Evolutionary conservation across 1,140 invertebrate species (phyloP).

Genomic region (Chymomyza costata): DNA sequence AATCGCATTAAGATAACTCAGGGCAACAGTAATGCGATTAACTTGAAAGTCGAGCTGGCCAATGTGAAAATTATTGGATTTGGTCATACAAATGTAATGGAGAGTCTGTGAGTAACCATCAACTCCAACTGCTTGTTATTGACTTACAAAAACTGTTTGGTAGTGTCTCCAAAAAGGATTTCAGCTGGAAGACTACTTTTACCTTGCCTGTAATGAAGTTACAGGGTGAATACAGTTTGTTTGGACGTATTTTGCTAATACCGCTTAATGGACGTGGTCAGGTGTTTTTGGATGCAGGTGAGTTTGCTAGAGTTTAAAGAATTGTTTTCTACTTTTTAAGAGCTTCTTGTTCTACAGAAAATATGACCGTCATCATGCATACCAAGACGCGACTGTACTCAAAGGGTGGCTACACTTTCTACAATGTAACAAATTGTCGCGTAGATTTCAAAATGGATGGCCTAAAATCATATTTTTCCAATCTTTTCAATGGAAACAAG

Average conservation of each 20-base stretch:
- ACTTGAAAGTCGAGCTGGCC: slow-evolving; percentile 81
- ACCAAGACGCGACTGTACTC: slow-evolving; percentile 79
- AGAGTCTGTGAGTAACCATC: slow-evolving; percentile 79
- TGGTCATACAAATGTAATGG: slow-evolving; percentile 78
- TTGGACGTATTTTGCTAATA: slow-evolving; percentile 82
- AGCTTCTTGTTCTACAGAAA: slow-evolving; percentile 37
- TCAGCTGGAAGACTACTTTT: slow-evolving; percentile 81
- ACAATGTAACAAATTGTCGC: slow-evolving; percentile 78
- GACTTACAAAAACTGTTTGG: no score
- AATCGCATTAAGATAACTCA: slow-evolving; percentile 81
- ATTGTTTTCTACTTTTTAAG: no score
- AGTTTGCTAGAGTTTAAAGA: no score
- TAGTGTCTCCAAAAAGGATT: slow-evolving; percentile 79
- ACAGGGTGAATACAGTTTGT: slow-evolving; percentile 82
- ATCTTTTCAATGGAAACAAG: slow-evolving; percentile 71
- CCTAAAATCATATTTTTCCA: slow-evolving; percentile 64
- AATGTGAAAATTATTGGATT: slow-evolving; percentile 81
- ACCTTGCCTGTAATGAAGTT: slow-evolving; percentile 80
- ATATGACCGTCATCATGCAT: slow-evolving; percentile 78
- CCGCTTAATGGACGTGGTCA: slow-evolving; percentile 81
- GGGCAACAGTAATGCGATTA: slow-evolving; percentile 80
- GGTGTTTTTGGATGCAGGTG: slow-evolving; percentile 82
- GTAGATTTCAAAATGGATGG: slow-evolving; percentile 71
- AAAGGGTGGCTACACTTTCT: slow-evolving; percentile 79
- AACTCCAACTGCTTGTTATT: no score